Evolutionary conservation across 2,797 vertebrate genomes (phyloP).

Genomic region (Parauchenoglanis punctatus): DNA sequence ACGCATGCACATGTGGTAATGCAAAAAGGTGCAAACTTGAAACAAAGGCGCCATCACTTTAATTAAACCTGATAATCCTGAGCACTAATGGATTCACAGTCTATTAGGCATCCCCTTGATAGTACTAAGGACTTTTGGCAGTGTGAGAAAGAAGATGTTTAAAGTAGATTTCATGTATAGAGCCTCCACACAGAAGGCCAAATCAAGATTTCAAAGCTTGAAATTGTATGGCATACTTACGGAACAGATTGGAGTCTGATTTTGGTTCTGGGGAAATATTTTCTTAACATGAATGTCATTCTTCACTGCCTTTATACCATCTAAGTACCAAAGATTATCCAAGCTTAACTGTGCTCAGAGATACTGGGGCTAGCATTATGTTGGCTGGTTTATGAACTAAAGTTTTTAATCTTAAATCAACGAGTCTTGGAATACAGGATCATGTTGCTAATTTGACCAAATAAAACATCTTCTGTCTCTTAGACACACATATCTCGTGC

Average conservation of each 20-base stretch:
- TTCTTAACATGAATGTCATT: not conserved
- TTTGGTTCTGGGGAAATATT: not conserved
- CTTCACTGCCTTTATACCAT: not conserved
- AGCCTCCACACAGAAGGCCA: slow-evolving; percentile 37
- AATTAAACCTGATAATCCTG: slow-evolving; percentile 63
- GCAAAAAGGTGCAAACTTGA: slow-evolving; percentile 66
- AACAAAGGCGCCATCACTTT: slow-evolving; percentile 62
- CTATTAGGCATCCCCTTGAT: slow-evolving; percentile 60
- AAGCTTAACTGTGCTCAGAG: not conserved
- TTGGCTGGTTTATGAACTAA: not conserved
- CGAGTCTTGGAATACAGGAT: not conserved
- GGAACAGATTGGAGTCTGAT: not conserved
- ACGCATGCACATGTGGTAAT: slow-evolving; percentile 59
- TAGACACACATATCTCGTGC: not conserved
- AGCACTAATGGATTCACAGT: slow-evolving; percentile 63
- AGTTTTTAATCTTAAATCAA: not conserved
- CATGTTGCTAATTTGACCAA: not conserved
- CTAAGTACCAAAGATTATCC: not conserved
- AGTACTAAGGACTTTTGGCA: slow-evolving; percentile 60
- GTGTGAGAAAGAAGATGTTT: slow-evolving; percentile 56
- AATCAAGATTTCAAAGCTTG: not conserved
- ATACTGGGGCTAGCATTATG: not conserved
- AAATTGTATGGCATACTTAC: slow-evolving; percentile 2
- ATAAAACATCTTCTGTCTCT: not conserved
- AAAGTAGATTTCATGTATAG: slow-evolving; percentile 44